Evolutionary conservation across 2,888 invertebrate species (phyloP).

Genomic region (Nasonovia ribisnigri): DNA sequence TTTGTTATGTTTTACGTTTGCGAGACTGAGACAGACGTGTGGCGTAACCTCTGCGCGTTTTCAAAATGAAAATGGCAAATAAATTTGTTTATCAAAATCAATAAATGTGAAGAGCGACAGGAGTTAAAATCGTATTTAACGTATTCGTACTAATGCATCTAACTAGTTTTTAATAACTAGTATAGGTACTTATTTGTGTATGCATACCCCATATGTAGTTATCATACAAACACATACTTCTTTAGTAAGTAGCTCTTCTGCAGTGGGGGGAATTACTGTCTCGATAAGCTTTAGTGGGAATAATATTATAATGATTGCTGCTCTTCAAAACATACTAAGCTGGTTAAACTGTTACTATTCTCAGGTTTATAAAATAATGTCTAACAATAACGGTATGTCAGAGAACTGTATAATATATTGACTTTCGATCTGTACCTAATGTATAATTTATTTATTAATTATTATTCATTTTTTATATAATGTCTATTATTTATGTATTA

Average conservation of each 20-base stretch:
- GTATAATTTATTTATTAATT: neutral
- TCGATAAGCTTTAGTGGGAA: slow-evolving; percentile 28
- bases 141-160: neutral
- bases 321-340: neutral
- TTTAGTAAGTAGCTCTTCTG: neutral
- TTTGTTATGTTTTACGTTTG: neutral
- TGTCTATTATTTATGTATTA: neutral
- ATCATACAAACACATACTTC: neutral
- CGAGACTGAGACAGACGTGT: neutral
- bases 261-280: neutral
- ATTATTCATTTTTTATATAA: neutral
- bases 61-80: neutral
- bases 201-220: neutral
- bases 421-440: neutral
- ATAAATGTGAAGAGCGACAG: neutral
- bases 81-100: neutral
- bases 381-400: slow-evolving; percentile 26
- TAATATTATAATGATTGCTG: neutral
- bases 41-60: neutral
- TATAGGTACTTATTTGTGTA: neutral
- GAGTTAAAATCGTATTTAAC: neutral
- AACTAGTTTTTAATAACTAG: neutral
- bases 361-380: slow-evolving; percentile 3
- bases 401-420: neutral
- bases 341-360: slow-evolving; percentile 1